Evolutionary conservation across 2,888 invertebrate species (phyloP).

Genomic region (Xestia xanthographa): DNA sequence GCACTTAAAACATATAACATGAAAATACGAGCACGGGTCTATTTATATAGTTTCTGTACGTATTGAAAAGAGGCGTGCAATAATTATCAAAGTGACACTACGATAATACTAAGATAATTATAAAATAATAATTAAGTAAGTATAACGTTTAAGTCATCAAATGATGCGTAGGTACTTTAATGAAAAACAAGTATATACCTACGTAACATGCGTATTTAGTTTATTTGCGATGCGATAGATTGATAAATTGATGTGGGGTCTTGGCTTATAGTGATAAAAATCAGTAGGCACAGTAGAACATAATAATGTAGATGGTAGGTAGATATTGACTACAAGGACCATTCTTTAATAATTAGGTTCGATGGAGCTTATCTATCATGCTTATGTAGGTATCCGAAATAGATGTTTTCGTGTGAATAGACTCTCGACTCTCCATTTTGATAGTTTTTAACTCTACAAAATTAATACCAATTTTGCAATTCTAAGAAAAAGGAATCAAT

Average conservation of each 20-base stretch:
- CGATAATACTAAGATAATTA: slow-evolving; percentile 39
- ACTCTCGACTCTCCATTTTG: neutral
- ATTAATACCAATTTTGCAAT: neutral
- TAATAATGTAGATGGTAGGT: neutral
- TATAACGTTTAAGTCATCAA: slow-evolving; percentile 6
- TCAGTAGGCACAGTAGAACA: neutral
- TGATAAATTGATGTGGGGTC: slow-evolving; percentile 54
- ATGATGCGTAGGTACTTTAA: slow-evolving; percentile 17
- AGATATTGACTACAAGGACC: neutral
- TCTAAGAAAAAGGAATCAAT: neutral
- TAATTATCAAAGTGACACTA: slow-evolving; percentile 56
- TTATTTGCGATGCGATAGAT: slow-evolving; percentile 30
- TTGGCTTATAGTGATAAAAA: slow-evolving; percentile 21
- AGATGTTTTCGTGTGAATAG: neutral
- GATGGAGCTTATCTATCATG: neutral
- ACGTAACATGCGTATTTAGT: slow-evolving; percentile 29
- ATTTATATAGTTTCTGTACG: slow-evolving; percentile 49
- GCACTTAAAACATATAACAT: slow-evolving; percentile 29
- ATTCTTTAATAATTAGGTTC: neutral
- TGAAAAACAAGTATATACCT: slow-evolving; percentile 52
- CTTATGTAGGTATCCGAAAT: neutral
- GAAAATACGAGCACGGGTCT: slow-evolving; percentile 10
- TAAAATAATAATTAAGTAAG: slow-evolving; percentile 39
- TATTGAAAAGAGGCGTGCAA: slow-evolving; percentile 41
- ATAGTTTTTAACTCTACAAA: neutral